Percentiles rank a stretch among this genome's conserved stretches.
Evolutionary conservation across 2,888 invertebrate species (phyloP).

Genomic region (Homarus gammarus): DNA sequence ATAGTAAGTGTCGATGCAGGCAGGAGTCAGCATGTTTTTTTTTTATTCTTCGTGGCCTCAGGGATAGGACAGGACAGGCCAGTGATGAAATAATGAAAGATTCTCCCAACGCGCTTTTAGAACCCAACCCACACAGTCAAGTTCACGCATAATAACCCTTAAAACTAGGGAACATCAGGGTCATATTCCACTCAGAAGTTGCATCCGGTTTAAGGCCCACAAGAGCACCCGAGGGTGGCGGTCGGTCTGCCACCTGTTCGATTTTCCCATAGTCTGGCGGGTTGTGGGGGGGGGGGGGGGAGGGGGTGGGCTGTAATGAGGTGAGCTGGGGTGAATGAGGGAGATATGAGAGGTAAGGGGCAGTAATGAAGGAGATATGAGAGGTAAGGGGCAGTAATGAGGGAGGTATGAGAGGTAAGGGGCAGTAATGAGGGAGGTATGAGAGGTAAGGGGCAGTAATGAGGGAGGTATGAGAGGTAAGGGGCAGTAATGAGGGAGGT

Average conservation of each 20-base stretch:
- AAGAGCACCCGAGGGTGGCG: slow-evolving; percentile 5
- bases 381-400: too few relatives aligned
- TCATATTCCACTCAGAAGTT: slow-evolving; percentile 6
- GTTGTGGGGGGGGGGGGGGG: neutral
- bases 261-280: slow-evolving; percentile 52
- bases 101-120: slow-evolving; percentile 44
- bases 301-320: slow-evolving; percentile 38
- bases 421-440: too few relatives aligned
- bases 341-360: slow-evolving; percentile 5
- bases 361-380: neutral
- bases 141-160: neutral
- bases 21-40: slow-evolving; percentile 13
- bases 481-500: too few relatives aligned
- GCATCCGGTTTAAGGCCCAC: slow-evolving; percentile 9
- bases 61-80: slow-evolving; percentile 46
- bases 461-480: too few relatives aligned
- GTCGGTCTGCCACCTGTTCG: slow-evolving; percentile 53
- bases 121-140: neutral
- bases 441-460: too few relatives aligned
- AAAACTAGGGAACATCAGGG: neutral
- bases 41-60: neutral
- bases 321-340: slow-evolving; percentile 28
- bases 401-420: too few relatives aligned
- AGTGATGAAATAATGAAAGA: slow-evolving; percentile 58
- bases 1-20: slow-evolving; percentile 42